A percentile compares a stretch with the other conserved stretches of the same genome.
Conservation (phyloP, 2,113 vertebrate species). For the Muntiacus reevesi region DNA sequence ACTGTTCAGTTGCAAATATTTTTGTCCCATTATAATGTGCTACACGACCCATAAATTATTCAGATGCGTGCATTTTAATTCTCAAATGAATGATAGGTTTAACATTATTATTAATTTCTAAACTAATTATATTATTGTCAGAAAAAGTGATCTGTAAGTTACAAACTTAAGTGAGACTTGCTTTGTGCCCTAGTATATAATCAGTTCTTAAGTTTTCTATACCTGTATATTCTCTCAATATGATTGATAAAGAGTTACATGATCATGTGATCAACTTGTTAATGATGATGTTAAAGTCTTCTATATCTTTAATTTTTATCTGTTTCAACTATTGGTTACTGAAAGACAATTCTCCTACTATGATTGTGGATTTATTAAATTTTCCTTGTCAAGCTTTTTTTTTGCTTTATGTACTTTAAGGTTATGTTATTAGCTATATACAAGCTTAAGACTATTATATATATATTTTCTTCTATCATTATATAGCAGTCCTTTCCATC, state of each 20-base stretch:
- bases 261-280: background rate
- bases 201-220: background rate
- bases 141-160: background rate
- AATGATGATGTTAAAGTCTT: background rate
- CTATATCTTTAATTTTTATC: background rate
- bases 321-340: background rate
- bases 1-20: background rate
- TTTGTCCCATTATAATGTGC: background rate
- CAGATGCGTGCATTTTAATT: background rate
- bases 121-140: background rate
- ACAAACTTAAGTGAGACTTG: background rate
- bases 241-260: background rate
- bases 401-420: background rate
- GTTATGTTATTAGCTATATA: background rate
- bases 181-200: background rate
- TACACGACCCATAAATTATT: background rate
- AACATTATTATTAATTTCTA: constrained; percentile 6
- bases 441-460: background rate
- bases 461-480: background rate
- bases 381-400: background rate
- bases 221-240: background rate
- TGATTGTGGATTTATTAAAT: background rate
- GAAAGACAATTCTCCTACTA: background rate
- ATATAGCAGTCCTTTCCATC: background rate
- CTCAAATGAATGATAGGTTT: background rate